Percentiles rank a stretch among this genome's conserved stretches.
Conservation (phyloP, 2,797 vertebrate species). For the Pipistrellus pygmaeus region DNA sequence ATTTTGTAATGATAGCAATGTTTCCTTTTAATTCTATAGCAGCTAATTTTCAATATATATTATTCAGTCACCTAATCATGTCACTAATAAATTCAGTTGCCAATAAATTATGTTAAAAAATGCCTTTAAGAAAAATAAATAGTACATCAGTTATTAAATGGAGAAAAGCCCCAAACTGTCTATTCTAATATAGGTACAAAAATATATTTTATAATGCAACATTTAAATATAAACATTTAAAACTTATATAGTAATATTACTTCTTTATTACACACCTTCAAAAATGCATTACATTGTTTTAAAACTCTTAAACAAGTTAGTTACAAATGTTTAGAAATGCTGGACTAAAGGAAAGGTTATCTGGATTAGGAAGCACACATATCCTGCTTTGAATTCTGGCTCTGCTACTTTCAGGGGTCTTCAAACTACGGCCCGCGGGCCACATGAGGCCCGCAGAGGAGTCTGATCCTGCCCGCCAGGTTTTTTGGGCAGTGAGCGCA, state of each 20-base stretch:
- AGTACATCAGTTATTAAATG: background rate
- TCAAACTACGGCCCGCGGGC: too few species aligned
- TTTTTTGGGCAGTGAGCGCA: too few species aligned
- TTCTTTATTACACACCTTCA: constrained; percentile 12
- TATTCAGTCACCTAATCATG: background rate
- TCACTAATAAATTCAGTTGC: constrained; percentile 18
- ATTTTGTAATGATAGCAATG: constrained; percentile 27
- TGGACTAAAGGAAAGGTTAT: background rate
- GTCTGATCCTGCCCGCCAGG: too few species aligned
- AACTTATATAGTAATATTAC: constrained; percentile 1
- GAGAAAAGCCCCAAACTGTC: background rate
- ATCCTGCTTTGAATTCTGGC: constrained; percentile 3
- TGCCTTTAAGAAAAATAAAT: constrained; percentile 38
- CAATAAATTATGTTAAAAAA: constrained; percentile 50
- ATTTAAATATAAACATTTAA: background rate
- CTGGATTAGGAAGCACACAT: constrained; percentile 9
- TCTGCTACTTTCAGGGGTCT: constrained; percentile 43
- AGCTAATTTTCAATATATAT: constrained; percentile 47
- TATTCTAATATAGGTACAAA: background rate
- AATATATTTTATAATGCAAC: constrained; percentile 33
- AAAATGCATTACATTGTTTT: constrained; percentile 37
- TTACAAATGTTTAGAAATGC: constrained; percentile 57
- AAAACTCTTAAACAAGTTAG: constrained; percentile 40
- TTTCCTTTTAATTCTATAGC: constrained; percentile 40
- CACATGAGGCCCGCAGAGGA: too few species aligned